These are phyloP conservation scores for Boleophthalmus pectinirostris DNA, from an alignment of 2,113 vertebrate genomes.

Conservation along the genomic window DNA sequence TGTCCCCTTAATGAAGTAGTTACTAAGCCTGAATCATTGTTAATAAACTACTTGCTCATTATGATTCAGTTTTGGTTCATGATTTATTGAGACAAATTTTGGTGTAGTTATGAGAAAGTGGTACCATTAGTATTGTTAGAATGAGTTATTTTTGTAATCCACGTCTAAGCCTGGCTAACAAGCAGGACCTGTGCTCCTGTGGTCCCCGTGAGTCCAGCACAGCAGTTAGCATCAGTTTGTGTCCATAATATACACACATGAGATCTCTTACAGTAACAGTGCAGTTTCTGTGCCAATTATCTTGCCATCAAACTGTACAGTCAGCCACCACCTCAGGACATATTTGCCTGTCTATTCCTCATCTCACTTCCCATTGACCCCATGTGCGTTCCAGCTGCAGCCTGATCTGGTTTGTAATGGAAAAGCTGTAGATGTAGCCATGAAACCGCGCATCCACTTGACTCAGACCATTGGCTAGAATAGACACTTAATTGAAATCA, in stretches of 20 bases:
- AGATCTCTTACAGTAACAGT: no score
- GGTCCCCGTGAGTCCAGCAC: no score
- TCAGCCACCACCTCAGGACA: conserved; percentile 49
- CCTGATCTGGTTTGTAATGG: conserved; percentile 69
- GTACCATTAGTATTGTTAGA: no score
- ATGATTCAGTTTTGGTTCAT: no score
- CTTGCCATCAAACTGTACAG: conserved; percentile 41
- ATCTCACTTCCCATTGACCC: conserved; percentile 62
- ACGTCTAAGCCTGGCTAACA: no score
- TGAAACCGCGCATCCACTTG: conserved; percentile 53
- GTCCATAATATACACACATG: conserved; percentile 16
- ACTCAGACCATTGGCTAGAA: conserved; percentile 45
- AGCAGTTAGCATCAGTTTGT: background rate
- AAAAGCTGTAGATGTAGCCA: conserved; percentile 58
- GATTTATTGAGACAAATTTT: no score
- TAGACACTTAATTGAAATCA: conserved; percentile 58
- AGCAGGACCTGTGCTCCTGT: no score
- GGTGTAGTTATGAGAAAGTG: no score
- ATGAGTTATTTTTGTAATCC: no score
- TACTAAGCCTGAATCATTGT: no score
- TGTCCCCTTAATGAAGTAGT: no score
- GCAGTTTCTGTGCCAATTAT: conserved; percentile 29
- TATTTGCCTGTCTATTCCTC: conserved; percentile 41
- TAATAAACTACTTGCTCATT: no score
- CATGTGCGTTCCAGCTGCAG: conserved; percentile 65